Conservation (phyloP, 2,113 vertebrate genomes). For the Dissostichus mawsoni region DNA sequence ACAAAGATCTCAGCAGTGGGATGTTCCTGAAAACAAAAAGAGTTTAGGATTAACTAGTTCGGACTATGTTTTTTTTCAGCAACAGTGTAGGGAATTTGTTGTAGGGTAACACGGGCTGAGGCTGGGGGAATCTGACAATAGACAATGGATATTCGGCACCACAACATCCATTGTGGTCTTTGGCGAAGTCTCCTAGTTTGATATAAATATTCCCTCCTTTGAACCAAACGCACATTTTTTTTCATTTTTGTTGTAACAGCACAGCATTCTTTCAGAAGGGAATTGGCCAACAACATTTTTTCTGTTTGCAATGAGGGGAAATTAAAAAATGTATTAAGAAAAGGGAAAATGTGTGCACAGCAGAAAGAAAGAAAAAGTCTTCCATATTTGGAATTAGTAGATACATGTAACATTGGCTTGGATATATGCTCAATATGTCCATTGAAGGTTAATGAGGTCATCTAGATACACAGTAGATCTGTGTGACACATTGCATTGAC, state of each 20-base stretch:
- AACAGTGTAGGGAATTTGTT: conserved; percentile 54
- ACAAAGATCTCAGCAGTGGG: conserved; percentile 48
- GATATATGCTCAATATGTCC: conserved; percentile 24
- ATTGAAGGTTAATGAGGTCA: conserved; percentile 52
- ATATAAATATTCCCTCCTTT: conserved; percentile 67
- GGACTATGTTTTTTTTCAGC: conserved; percentile 64
- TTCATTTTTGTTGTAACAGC: conserved; percentile 5
- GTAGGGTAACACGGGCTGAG: conserved; percentile 69
- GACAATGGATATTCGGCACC: conserved; percentile 72
- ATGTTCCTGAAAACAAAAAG: conserved; percentile 60
- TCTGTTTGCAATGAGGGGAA: conserved; percentile 30
- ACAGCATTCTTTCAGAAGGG: conserved; percentile 62
- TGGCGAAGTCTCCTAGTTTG: conserved; percentile 62
- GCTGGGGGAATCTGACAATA: conserved; percentile 71
- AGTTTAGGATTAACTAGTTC: conserved; percentile 48
- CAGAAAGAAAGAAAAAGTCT: background rate
- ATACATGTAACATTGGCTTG: conserved; percentile 18
- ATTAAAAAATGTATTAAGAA: conserved; percentile 20
- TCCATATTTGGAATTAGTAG: conserved; percentile 33
- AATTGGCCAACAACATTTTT: conserved; percentile 54
- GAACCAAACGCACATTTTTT: conserved; percentile 44
- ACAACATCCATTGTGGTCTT: conserved; percentile 74
- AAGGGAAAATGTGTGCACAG: conserved; percentile 15
- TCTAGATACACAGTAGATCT: background rate
- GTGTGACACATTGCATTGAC: background rate